Evolutionary conservation across 2,113 vertebrate species (phyloP).

Genomic region (Nesogale talazaci): DNA sequence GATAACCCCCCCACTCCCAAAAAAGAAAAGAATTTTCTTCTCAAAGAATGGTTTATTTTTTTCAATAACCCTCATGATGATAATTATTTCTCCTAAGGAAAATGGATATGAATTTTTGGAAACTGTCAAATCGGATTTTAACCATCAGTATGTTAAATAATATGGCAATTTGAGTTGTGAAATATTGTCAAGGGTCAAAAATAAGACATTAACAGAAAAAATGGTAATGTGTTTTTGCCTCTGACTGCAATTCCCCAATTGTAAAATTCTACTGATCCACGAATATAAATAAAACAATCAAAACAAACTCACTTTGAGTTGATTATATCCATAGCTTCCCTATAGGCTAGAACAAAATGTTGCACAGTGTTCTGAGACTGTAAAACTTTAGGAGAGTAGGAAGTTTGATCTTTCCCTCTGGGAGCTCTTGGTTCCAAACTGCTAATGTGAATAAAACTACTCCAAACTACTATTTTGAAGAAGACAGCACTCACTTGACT

Average conservation of each 20-base stretch:
- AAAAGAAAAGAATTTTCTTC: background rate
- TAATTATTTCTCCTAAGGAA: background rate
- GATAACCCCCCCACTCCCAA: too few relatives aligned
- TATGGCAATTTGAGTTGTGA: background rate
- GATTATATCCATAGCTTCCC: too few relatives aligned
- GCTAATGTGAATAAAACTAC: background rate
- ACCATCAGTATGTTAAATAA: background rate
- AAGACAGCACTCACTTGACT: background rate
- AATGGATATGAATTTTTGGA: slow-evolving; percentile 2
- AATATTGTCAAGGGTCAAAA: background rate
- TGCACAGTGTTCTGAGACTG: too few relatives aligned
- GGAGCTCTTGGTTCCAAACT: too few relatives aligned
- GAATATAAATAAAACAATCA: background rate
- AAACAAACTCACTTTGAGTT: too few relatives aligned
- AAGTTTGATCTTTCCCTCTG: too few relatives aligned
- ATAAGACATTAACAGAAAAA: background rate
- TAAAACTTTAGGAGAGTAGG: too few relatives aligned
- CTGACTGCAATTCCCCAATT: background rate
- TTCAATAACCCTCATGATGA: background rate
- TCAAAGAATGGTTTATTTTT: background rate
- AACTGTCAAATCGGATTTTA: background rate
- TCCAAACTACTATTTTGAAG: background rate
- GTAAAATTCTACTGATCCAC: background rate
- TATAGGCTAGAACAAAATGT: too few relatives aligned
- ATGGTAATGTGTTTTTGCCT: background rate